phyloP scores from a whole-genome alignment of 2,888 invertebrate genomes.

The Chrysopilus asiliformis region DNA sequence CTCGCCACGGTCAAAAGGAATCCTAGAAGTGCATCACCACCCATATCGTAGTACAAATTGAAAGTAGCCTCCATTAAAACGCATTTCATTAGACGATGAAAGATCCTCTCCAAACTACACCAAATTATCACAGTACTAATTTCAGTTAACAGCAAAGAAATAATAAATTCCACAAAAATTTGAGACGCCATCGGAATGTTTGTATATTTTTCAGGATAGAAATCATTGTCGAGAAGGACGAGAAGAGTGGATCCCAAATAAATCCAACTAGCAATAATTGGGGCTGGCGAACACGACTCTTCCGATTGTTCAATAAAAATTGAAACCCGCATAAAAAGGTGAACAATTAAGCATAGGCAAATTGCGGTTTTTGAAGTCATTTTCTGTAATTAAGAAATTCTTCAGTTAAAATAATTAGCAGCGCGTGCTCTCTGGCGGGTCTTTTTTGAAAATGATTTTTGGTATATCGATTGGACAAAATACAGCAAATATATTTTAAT shows the following conservation, averaged over 20 bases:
- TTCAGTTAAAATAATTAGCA: too few species aligned
- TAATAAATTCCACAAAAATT: conserved; percentile 11
- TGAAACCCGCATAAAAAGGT: conserved; percentile 4
- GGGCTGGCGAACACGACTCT: conserved; percentile 5
- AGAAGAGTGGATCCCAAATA: conserved; percentile 8
- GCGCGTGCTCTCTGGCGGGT: too few species aligned
- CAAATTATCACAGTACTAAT: conserved; percentile 11
- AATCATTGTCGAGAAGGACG: conserved; percentile 8
- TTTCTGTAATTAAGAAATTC: background rate
- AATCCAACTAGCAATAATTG: conserved; percentile 9
- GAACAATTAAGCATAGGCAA: background rate
- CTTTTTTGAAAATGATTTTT: too few species aligned
- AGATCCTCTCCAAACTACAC: conserved; percentile 10
- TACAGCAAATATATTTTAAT: too few species aligned
- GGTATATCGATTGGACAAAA: too few species aligned
- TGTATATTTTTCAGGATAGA: conserved; percentile 9
- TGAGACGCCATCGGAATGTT: conserved; percentile 6
- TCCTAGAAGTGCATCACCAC: conserved; percentile 13
- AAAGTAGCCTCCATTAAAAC: conserved; percentile 9
- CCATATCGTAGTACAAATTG: conserved; percentile 14
- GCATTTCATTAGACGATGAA: conserved; percentile 11
- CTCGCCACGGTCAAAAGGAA: conserved; percentile 9
- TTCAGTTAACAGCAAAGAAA: conserved; percentile 11
- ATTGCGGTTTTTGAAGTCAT: conserved; percentile 9
- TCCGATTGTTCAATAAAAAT: conserved; percentile 10